Evolutionary conservation across 2,888 invertebrate genomes (phyloP).

Genomic region (Cactoblastis cactorum): DNA sequence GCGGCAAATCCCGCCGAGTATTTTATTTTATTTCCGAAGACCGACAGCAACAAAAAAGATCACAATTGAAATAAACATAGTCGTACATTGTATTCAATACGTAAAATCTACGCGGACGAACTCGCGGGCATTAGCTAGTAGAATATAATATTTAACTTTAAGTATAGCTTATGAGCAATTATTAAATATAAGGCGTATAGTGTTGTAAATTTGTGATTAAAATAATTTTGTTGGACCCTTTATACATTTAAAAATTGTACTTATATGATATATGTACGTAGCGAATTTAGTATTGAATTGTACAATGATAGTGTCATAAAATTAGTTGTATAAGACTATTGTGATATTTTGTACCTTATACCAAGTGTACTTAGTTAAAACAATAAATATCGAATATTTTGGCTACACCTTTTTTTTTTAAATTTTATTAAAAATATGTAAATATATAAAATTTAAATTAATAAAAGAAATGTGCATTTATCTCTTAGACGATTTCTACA

Average conservation of each 20-base stretch:
- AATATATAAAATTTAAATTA: too few relatives aligned
- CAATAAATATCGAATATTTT: slow-evolving; percentile 31
- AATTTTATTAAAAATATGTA: slow-evolving; percentile 17
- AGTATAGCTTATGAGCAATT: background rate
- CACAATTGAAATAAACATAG: too few relatives aligned
- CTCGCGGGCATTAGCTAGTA: too few relatives aligned
- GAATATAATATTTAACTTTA: too few relatives aligned
- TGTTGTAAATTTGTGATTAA: background rate
- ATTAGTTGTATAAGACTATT: slow-evolving; percentile 32
- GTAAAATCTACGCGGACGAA: too few relatives aligned
- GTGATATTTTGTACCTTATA: slow-evolving; percentile 63
- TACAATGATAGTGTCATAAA: slow-evolving; percentile 12
- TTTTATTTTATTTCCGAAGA: too few relatives aligned
- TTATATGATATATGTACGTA: background rate
- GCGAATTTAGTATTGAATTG: slow-evolving; percentile 6
- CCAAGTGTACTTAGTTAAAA: slow-evolving; percentile 41
- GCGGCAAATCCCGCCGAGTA: too few relatives aligned
- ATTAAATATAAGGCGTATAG: too few relatives aligned
- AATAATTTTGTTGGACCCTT: background rate
- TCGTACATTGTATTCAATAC: too few relatives aligned
- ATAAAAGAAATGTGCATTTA: too few relatives aligned
- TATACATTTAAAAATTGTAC: background rate
- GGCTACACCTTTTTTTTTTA: slow-evolving; percentile 22
- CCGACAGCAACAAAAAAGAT: too few relatives aligned
- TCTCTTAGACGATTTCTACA: too few relatives aligned